Evolutionary conservation across 2,113 vertebrate genomes (phyloP).

Genomic region (Formicarius rufipectus): DNA sequence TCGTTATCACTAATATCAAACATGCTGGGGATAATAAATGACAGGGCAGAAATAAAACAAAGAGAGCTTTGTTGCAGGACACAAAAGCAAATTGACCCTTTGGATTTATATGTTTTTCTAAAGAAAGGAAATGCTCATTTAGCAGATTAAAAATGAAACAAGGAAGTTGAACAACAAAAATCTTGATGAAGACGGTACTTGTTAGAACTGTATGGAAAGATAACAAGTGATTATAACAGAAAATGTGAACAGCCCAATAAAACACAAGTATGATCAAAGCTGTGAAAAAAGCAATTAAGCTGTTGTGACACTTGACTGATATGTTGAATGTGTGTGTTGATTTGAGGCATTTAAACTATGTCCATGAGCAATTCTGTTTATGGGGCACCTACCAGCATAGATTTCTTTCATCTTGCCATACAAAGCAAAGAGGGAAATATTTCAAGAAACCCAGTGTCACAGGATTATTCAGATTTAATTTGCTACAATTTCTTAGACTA

Average conservation of each 20-base stretch:
- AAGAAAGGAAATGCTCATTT: slow-evolving; percentile 50
- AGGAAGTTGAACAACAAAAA: slow-evolving; percentile 24
- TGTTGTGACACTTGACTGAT: slow-evolving; percentile 44
- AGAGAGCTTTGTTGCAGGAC: slow-evolving; percentile 33
- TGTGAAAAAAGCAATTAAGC: slow-evolving; percentile 34
- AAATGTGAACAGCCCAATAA: slow-evolving; percentile 1
- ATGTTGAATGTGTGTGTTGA: neutral
- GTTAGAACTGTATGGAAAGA: slow-evolving; percentile 9
- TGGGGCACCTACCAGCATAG: neutral
- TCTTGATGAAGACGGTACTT: slow-evolving; percentile 38
- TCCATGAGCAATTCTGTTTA: neutral
- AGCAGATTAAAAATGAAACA: slow-evolving; percentile 45
- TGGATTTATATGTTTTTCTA: slow-evolving; percentile 51
- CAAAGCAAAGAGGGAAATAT: neutral
- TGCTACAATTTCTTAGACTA: neutral
- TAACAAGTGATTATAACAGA: slow-evolving; percentile 12
- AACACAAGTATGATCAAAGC: slow-evolving; percentile 30
- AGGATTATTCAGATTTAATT: neutral
- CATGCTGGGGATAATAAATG: slow-evolving; percentile 17
- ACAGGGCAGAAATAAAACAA: slow-evolving; percentile 38
- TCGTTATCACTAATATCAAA: slow-evolving; percentile 39
- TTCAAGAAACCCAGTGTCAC: neutral
- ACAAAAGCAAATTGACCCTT: slow-evolving; percentile 47
- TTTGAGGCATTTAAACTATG: slow-evolving; percentile 4
- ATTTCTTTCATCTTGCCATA: neutral